Evolutionary conservation across 64 coral and sea anemone genomes (phyloP).

Genomic region (Pocillopora damicornis): DNA sequence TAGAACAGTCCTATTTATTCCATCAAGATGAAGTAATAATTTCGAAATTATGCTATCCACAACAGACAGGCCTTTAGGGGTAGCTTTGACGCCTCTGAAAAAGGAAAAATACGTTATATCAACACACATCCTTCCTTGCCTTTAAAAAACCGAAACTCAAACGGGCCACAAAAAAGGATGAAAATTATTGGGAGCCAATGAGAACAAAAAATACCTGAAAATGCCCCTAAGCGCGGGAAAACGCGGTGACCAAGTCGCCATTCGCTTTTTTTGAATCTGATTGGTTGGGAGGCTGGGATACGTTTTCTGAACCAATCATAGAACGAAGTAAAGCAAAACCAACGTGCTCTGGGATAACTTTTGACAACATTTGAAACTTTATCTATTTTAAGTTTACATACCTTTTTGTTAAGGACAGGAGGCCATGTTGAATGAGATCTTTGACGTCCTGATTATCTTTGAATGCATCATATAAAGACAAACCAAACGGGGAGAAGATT

Average conservation of each 20-base stretch:
- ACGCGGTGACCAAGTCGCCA: too few relatives aligned
- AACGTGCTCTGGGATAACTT: too few relatives aligned
- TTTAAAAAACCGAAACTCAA: too few relatives aligned
- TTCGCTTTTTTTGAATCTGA: too few relatives aligned
- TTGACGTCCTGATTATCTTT: conserved; percentile 10
- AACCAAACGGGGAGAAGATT: not conserved
- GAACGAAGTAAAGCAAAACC: too few relatives aligned
- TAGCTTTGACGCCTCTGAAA: conserved; percentile 35
- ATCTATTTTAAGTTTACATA: not conserved
- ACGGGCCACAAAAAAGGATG: too few relatives aligned
- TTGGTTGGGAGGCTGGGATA: too few relatives aligned
- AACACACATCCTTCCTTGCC: not conserved
- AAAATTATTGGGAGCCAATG: too few relatives aligned
- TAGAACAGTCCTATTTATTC: not conserved
- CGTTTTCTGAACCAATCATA: too few relatives aligned
- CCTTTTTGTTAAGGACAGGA: conserved; percentile 13
- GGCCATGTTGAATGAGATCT: not conserved
- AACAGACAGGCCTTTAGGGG: conserved; percentile 14
- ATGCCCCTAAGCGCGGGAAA: too few relatives aligned
- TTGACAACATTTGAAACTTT: too few relatives aligned
- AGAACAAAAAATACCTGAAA: too few relatives aligned
- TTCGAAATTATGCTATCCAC: conserved; percentile 34
- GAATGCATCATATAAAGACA: conserved; percentile 15
- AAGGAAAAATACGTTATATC: not conserved
- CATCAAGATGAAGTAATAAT: conserved; percentile 41